Evolutionary conservation across 2,888 invertebrate species (phyloP).

Genomic region (Netelia virgata): DNA sequence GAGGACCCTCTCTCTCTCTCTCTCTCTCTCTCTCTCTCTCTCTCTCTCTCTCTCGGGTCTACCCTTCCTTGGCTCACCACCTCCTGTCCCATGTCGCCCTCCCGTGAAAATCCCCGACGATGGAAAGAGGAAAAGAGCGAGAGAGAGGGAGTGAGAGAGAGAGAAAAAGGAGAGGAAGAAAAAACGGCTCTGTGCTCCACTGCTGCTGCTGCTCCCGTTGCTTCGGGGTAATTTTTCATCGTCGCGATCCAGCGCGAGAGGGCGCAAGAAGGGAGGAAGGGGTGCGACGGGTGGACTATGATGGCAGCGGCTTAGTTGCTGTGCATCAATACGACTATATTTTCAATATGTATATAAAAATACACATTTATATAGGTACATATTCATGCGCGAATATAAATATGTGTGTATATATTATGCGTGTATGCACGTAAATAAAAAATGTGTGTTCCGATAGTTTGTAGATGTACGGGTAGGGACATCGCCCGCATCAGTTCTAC

Average conservation of each 20-base stretch:
- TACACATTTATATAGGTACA: not conserved
- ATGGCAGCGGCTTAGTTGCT: slow-evolving; percentile 78
- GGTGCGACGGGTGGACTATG: slow-evolving; percentile 76
- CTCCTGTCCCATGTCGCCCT: slow-evolving; percentile 54
- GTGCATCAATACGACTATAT: slow-evolving; percentile 56
- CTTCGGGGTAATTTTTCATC: slow-evolving; percentile 84
- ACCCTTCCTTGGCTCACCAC: slow-evolving; percentile 29
- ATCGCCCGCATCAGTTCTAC: no score
- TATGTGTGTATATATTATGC: not conserved
- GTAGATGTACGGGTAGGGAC: no score
- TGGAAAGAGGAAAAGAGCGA: slow-evolving; percentile 36
- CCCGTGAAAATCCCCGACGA: slow-evolving; percentile 64
- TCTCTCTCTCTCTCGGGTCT: slow-evolving; percentile 31
- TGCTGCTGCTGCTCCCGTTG: slow-evolving; percentile 71
- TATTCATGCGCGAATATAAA: not conserved
- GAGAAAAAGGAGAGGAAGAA: slow-evolving; percentile 69
- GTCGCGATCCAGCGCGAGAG: slow-evolving; percentile 82
- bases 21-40: slow-evolving; percentile 40
- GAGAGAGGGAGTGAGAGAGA: slow-evolving; percentile 22
- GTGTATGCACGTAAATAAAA: not conserved
- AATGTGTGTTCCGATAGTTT: no score
- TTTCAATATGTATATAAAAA: not conserved
- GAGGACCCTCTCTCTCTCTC: slow-evolving; percentile 51
- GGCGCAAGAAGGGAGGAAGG: slow-evolving; percentile 77
- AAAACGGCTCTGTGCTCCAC: slow-evolving; percentile 73